A percentile compares a stretch with the other conserved stretches of the same genome.
These are phyloP conservation scores for Sclerurus mexicanus DNA, from an alignment of 2,113 vertebrate genomes.

Conservation along the genomic window DNA sequence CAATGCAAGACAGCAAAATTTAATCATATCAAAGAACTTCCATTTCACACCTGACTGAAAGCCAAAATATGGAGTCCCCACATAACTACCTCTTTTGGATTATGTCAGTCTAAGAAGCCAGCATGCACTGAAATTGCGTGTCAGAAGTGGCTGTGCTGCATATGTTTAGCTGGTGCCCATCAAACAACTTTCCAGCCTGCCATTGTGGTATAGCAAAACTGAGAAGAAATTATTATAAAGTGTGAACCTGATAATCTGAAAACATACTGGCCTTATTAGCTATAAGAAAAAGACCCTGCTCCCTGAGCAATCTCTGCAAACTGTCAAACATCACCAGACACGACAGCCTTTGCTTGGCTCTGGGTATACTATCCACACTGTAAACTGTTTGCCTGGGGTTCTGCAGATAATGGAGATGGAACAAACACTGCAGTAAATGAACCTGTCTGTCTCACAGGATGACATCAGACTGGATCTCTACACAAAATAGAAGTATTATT, in stretches of 20 bases:
- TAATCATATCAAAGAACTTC: background rate
- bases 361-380: background rate
- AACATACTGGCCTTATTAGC: constrained; percentile 19
- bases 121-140: constrained; percentile 22
- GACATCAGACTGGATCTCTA: constrained; percentile 25
- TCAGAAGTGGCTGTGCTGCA: constrained; percentile 10
- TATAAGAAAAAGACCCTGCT: background rate
- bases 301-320: constrained; percentile 54
- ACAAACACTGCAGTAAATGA: constrained; percentile 48
- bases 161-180: constrained; percentile 23
- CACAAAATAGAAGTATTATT: background rate
- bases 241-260: constrained; percentile 50
- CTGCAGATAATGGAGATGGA: constrained; percentile 54
- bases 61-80: constrained; percentile 18
- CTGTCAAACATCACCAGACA: constrained; percentile 48
- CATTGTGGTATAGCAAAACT: background rate
- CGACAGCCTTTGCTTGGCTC: constrained; percentile 45
- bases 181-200: constrained; percentile 7
- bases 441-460: constrained; percentile 39
- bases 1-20: constrained; percentile 11
- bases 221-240: constrained; percentile 39
- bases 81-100: constrained; percentile 43
- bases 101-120: constrained; percentile 1
- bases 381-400: constrained; percentile 47
- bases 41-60: constrained; percentile 54